These are phyloP conservation scores for Cerceris ruficornis DNA, from an alignment of 2,888 invertebrate species.

Conservation along the genomic window DNA sequence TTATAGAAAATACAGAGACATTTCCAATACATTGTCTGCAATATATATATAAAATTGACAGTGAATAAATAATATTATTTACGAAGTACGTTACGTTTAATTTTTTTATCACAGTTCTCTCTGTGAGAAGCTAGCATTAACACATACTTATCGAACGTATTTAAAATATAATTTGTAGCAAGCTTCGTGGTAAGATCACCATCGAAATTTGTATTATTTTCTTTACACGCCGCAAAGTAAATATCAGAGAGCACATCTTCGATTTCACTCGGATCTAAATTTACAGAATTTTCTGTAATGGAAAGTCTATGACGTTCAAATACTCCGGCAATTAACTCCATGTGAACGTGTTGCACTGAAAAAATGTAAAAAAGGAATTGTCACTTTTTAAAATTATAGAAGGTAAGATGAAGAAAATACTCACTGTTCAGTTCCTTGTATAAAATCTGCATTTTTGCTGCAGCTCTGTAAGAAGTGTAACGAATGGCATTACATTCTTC, in stretches of 20 bases:
- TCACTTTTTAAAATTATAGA: slow-evolving; percentile 6
- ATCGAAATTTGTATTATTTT: slow-evolving; percentile 85
- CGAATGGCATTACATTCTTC: slow-evolving; percentile 87
- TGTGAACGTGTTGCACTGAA: slow-evolving; percentile 82
- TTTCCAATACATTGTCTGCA: slow-evolving; percentile 85
- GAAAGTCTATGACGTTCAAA: slow-evolving; percentile 88
- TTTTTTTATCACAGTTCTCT: slow-evolving; percentile 9
- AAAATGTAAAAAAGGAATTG: slow-evolving; percentile 44
- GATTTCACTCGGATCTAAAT: slow-evolving; percentile 86
- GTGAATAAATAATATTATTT: not conserved
- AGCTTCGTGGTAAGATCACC: slow-evolving; percentile 86
- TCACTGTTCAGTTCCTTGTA: slow-evolving; percentile 87
- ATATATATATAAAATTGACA: slow-evolving; percentile 50
- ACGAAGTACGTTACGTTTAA: not conserved
- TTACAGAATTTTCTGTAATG: slow-evolving; percentile 86
- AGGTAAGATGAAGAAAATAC: slow-evolving; percentile 71
- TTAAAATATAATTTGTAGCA: slow-evolving; percentile 86
- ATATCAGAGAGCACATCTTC: slow-evolving; percentile 89
- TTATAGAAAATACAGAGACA: slow-evolving; percentile 87
- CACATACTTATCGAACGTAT: slow-evolving; percentile 87
- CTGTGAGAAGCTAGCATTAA: not conserved
- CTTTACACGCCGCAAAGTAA: slow-evolving; percentile 88
- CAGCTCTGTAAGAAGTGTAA: slow-evolving; percentile 90
- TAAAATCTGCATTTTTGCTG: slow-evolving; percentile 87
- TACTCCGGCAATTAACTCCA: slow-evolving; percentile 86